Base-by-base conservation (phyloP, 2,888 invertebrate genomes). In the Lithosia quadra region DNA sequence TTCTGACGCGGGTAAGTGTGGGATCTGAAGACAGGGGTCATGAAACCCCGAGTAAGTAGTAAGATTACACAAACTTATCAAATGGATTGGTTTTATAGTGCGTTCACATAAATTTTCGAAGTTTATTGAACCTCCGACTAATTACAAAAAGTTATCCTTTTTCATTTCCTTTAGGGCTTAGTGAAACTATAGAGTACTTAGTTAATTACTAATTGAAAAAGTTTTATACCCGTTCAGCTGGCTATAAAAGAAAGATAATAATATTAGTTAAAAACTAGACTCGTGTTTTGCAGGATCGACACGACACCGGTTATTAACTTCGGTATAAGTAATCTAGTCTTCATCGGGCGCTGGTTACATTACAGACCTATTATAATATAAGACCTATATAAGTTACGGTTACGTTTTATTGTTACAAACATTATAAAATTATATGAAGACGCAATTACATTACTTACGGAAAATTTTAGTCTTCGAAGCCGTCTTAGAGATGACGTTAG, bases 231-330 rank as follows among this genome's bases (percentile, higher is more conserved):
- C 18, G 49, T n/a, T 49, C 49, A 49, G 49, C 49, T 49, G 49
- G 49, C 49, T 49, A n/a, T n/a, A 49, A 49, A 49, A 49, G 49
- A n/a, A n/a, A 49, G 18, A 49, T 49, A 49, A 49, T 49, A 49
- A 49, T n/a, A 49, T n/a, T 49, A 49, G n/a, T n/a, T n/a, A 2
- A 49, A n/a, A 49, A n/a, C 49, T 49, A 43, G 5, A 43, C 18
- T 43, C 43, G 43, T 43, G 43, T 43, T 18, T 15, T 39, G 39
- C 39, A 39, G 15, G 15, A 39, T 39, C 39, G 39, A 39, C 39
- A 15, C 39, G 39, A 39, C 39, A 15, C 15, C 39, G 15, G 13
- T 39, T 39, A 39, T 13, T 4, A 43, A 43, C 18, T 43, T 34
- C 8, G 5, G n/a, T n/a, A n/a, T 59, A 59, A 34, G n/a, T n/a